Base-by-base conservation (phyloP, 64 coral and sea anemone genomes). In the Hydrozoanthus tunicans region DNA sequence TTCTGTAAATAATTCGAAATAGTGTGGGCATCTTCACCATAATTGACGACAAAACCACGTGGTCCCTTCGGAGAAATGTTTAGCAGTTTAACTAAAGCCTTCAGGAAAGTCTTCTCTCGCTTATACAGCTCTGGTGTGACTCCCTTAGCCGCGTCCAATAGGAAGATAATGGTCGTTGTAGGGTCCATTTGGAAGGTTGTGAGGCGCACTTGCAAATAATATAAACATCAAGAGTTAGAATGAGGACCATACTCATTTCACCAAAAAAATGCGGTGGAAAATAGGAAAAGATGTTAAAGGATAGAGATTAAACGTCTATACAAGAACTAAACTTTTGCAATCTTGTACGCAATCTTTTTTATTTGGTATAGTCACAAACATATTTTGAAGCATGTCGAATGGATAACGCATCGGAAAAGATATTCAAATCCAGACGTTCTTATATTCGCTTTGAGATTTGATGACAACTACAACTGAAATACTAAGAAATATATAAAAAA, bases 61-160 rank as follows among this genome's bases (percentile, higher is more conserved):
- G 89, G 89, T 61, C 89, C 79, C 4, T 70, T 75, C 75, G 86
- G 70, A 1, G 92, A 90, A 26, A 96, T 52, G 5, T 94, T 81
- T 3, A 96, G 70, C 15, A 81, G 23, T 70, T 92, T 70, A 51
- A 92, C 63, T 56, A 96, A 23, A 5, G 69, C 68, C 56, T 96
- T 94, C 14, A 96, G 73, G 24, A 96, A 83, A 0, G 89, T 24
- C 78, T 96, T 94, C 85, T 96, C 77, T 83, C 80, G 83, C 64
- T 32, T 13, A 68, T 89, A 94, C 5, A 93, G 32, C 5, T 77
- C 59, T 27, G 66, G 74, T 27, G 80, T 81, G 26, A 96, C 89
- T 11, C 82, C 58, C 7, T 62, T 91, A 25, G 95, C 91, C 9
- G 92, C 93, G 70, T 96, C 95, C 76, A 96, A 4, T 1, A 96